Evolutionary conservation across 2,113 vertebrate species (phyloP).

Genomic region (Pachycephala philippinensis): DNA sequence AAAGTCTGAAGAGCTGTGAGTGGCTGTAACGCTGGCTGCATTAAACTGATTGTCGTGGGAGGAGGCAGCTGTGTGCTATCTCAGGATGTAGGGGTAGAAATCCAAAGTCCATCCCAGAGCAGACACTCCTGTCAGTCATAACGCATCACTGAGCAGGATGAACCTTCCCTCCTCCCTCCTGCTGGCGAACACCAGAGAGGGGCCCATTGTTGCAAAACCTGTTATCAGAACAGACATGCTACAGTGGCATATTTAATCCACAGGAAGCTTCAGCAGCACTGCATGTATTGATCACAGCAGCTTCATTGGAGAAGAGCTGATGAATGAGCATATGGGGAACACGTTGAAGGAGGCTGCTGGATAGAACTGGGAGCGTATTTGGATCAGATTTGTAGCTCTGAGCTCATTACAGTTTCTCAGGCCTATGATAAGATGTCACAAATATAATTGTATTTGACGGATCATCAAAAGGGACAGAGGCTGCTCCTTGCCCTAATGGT

Average conservation of each 20-base stretch:
- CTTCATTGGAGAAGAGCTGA: neutral
- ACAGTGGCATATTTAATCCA: neutral
- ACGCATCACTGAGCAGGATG: neutral
- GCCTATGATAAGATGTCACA: neutral
- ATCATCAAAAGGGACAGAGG: neutral
- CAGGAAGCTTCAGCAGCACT: neutral
- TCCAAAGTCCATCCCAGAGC: neutral
- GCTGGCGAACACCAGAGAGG: neutral
- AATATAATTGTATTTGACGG: conserved; percentile 26
- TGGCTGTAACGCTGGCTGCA: neutral
- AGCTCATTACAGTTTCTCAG: neutral
- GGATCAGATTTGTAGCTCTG: neutral
- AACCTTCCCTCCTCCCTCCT: neutral
- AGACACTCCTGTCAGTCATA: neutral
- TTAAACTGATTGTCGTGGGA: neutral
- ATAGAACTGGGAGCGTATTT: neutral
- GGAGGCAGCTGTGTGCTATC: neutral
- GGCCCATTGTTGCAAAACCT: conserved; percentile 4
- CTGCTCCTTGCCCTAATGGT: neutral
- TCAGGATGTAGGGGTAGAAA: neutral
- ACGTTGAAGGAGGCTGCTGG: neutral
- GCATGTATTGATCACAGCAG: neutral
- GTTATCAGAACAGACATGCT: neutral
- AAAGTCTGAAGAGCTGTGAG: neutral
- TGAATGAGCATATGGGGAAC: neutral